These are phyloP conservation scores for Loris lydekkerianus DNA, from an alignment of 2,797 vertebrate species.

Conservation along the genomic window DNA sequence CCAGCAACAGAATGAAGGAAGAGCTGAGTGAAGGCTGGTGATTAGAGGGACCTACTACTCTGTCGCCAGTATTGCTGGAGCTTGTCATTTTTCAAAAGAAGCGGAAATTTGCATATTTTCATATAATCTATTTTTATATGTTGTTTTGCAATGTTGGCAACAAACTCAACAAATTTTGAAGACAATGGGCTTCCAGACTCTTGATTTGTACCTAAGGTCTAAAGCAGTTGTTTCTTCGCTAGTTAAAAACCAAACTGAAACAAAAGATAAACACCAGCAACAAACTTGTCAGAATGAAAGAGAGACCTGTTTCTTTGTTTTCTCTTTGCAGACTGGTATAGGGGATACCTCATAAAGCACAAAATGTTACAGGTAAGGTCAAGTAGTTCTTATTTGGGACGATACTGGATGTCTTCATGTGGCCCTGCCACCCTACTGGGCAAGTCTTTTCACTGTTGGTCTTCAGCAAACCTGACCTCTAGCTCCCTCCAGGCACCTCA, in stretches of 20 bases:
- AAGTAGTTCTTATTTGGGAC: background rate
- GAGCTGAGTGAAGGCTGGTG: background rate
- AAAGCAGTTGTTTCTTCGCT: conserved; percentile 24
- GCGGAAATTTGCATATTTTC: background rate
- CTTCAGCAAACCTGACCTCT: background rate
- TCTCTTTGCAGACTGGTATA: conserved; percentile 94
- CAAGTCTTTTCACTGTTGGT: accelerated
- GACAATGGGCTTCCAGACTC: background rate
- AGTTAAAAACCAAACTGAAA: background rate
- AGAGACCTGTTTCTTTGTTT: conserved; percentile 62
- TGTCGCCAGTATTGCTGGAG: too few species aligned
- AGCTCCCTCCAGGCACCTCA: too few species aligned
- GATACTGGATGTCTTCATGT: background rate
- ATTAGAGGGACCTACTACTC: background rate
- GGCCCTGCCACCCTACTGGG: too few species aligned
- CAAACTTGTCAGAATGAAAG: background rate
- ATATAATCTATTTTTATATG: background rate
- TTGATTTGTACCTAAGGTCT: conserved; percentile 4
- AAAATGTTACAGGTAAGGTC: conserved; percentile 92
- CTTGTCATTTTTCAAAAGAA: background rate
- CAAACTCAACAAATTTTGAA: background rate
- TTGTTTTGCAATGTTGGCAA: background rate
- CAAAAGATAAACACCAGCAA: background rate
- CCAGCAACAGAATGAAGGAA: background rate
- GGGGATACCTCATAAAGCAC: conserved; percentile 93